Percentiles rank a stretch among this genome's conserved stretches.
Evolutionary conservation across 2,113 vertebrate species (phyloP).

Genomic region (Crypturellus undulatus): DNA sequence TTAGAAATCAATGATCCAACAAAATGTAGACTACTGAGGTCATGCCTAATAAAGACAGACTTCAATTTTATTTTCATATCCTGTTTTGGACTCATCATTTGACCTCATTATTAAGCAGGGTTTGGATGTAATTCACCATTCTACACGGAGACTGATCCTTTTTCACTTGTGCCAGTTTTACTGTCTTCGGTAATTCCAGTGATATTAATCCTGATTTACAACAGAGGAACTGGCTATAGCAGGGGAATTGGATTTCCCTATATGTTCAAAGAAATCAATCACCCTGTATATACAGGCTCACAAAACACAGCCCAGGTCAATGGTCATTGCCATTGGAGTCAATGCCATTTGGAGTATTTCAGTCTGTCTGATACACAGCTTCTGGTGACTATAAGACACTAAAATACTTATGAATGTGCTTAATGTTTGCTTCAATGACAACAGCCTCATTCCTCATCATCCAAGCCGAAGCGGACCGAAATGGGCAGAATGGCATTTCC

Average conservation of each 20-base stretch:
- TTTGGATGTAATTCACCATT: constrained; percentile 46
- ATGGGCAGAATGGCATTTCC: not conserved
- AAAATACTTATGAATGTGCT: not conserved
- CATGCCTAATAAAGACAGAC: constrained; percentile 50
- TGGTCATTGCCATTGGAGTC: not conserved
- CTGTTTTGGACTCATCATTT: constrained; percentile 44
- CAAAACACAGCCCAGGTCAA: not conserved
- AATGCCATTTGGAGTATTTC: not conserved
- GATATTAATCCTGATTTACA: not conserved
- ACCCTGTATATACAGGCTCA: not conserved
- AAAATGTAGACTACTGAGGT: constrained; percentile 44
- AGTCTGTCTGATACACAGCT: not conserved
- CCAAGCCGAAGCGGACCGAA: accelerated
- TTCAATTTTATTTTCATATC: constrained; percentile 63
- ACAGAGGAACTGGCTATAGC: not conserved
- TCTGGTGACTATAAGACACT: not conserved
- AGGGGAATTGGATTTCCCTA: not conserved
- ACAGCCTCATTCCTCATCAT: not conserved
- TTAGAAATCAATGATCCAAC: constrained; percentile 69
- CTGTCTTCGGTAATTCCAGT: not conserved
- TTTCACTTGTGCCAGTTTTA: not conserved
- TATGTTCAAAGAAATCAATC: not conserved
- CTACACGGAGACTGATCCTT: not conserved
- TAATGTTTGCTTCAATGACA: not conserved
- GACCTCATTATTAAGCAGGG: constrained; percentile 35